Base-by-base conservation (phyloP, 1,140 invertebrate genomes). In the Meloidogyne exigua region DNA sequence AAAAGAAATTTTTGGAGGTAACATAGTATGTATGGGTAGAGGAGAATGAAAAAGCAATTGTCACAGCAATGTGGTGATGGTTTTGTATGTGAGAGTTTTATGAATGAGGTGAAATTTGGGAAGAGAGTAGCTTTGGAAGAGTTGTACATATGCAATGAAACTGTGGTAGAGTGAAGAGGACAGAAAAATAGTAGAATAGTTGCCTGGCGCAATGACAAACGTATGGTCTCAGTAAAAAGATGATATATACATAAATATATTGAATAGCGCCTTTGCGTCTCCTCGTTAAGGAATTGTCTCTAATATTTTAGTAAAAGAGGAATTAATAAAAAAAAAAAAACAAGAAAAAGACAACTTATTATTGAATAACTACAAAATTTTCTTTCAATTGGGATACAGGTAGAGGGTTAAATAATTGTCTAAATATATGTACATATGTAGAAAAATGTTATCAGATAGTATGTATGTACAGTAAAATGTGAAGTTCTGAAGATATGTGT, bases 21-120 rank as follows among this genome's bases (percentile, higher is more conserved):
- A 67, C 25, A n/a, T 28, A 67, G 18, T 28, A n/a, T 13, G 12
- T 26, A 67, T 32, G 10, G 65, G 2, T 66, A 3, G 25, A 21
- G 15, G 23, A 21, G 23, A 67, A 67, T 18, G 18, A 25, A 67
- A 21, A 67, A 67, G 66, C 26, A 67, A 67, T 32, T 67, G 36
- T 32, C 36, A 67, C 26, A 32, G 66, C 36, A 67, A 67, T 32
- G 36, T 28, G 66, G 26, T 67, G 36, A 67, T 67, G 36, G 21
- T 67, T 67, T 18, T 67, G 18, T 67, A 75, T 66, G 25, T 68
- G 18, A 66, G 25, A 44, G 18, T 67, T 42, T 39, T 25, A 42
- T 26, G 62, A 75, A 26, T 68, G 63, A 26, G 73, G 66, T 3
- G 49, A 57, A 57, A n/a, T 57, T 57, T 57, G 5, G 49, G 49